Evolutionary conservation across 2,888 invertebrate genomes (phyloP).

Genomic region (Chrysotoxum bicinctum): DNA sequence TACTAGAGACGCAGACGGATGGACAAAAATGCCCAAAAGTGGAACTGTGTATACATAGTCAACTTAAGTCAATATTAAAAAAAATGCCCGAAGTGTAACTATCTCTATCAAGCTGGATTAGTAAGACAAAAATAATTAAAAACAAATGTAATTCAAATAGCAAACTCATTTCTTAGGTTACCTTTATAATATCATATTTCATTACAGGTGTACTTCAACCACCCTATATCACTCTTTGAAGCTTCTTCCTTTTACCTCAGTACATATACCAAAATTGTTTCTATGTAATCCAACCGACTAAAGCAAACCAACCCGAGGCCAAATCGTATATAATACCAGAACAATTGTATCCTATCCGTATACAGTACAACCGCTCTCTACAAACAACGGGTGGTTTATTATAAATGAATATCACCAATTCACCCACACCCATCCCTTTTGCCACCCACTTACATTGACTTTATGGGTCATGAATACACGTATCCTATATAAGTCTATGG

Average conservation of each 20-base stretch:
- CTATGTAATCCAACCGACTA: conserved; percentile 55
- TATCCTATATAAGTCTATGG: conserved; percentile 27
- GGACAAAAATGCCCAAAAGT: too few relatives aligned
- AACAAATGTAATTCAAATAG: too few relatives aligned
- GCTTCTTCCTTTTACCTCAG: background rate
- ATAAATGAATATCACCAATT: conserved; percentile 70
- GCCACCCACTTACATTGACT: conserved; percentile 60
- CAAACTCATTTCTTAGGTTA: background rate
- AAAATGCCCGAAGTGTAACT: too few relatives aligned
- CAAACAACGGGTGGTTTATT: conserved; percentile 52
- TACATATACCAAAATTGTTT: background rate
- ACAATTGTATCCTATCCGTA: conserved; percentile 49
- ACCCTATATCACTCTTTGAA: background rate
- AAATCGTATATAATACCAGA: conserved; percentile 43
- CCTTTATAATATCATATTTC: conserved; percentile 28
- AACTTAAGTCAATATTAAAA: too few relatives aligned
- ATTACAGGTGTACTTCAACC: conserved; percentile 56
- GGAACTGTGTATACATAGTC: too few relatives aligned
- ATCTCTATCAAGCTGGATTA: too few relatives aligned
- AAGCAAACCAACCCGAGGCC: conserved; percentile 70
- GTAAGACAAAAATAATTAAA: too few relatives aligned
- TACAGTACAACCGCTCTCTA: background rate
- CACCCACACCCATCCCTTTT: conserved; percentile 42
- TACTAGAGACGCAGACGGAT: too few relatives aligned
- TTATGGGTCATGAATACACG: conserved; percentile 79